Percentiles rank a stretch among this genome's conserved stretches.
These are phyloP conservation scores for Bubo scandiacus DNA, from an alignment of 2,113 vertebrate genomes.

Conservation along the genomic window DNA sequence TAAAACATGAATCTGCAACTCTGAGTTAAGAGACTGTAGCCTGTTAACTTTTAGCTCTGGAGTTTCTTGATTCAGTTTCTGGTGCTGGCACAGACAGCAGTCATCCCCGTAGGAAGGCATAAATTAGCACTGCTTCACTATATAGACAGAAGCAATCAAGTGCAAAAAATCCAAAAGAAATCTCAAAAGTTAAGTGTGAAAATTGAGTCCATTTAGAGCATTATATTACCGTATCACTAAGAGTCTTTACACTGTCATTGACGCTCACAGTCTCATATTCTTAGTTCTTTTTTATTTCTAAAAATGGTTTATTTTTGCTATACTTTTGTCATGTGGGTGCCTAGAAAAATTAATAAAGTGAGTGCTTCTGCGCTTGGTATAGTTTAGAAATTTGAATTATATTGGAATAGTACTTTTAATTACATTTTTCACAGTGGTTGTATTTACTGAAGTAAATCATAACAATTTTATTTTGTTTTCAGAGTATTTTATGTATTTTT, in stretches of 20 bases:
- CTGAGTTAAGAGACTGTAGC: slow-evolving; percentile 30
- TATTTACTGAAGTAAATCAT: background rate
- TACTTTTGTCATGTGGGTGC: background rate
- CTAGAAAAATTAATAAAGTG: background rate
- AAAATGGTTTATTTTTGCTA: background rate
- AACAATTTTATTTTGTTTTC: background rate
- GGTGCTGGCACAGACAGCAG: background rate
- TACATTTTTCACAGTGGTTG: background rate
- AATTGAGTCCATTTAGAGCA: background rate
- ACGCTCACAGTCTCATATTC: background rate
- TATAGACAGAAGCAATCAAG: slow-evolving; percentile 33
- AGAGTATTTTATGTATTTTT: background rate
- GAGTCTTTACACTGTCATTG: background rate
- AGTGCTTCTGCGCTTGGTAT: background rate
- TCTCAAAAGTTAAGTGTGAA: background rate
- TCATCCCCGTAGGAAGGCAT: background rate
- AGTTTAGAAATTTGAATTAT: background rate
- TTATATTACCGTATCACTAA: background rate
- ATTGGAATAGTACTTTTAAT: background rate
- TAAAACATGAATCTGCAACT: slow-evolving; percentile 21
- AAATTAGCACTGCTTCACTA: slow-evolving; percentile 44
- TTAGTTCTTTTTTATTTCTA: background rate
- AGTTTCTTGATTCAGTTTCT: slow-evolving; percentile 28
- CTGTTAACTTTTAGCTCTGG: slow-evolving; percentile 32
- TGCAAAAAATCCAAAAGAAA: background rate